phyloP scores from a whole-genome alignment of 2,113 vertebrate genomes.

The Rhabdornis inornatus region DNA sequence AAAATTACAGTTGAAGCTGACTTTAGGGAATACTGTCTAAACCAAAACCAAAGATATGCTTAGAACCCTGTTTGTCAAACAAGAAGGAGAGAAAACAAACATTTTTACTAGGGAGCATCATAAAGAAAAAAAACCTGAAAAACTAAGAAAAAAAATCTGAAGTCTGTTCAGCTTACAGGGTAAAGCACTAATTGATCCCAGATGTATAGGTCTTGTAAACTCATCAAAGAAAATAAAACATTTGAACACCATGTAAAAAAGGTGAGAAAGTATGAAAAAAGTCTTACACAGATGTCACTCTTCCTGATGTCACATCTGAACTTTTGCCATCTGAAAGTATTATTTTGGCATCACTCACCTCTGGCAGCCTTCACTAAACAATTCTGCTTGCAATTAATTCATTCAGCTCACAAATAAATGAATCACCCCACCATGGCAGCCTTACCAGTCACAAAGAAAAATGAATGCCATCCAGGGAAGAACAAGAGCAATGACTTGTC shows the following conservation, averaged over 20 bases:
- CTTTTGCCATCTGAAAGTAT: neutral
- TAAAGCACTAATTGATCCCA: neutral
- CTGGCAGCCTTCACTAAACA: neutral
- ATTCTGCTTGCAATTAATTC: neutral
- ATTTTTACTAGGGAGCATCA: neutral
- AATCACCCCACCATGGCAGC: neutral
- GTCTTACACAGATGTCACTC: neutral
- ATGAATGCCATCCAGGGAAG: rapidly evolving
- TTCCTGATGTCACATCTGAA: neutral
- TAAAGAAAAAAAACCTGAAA: neutral
- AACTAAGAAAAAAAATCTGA: neutral
- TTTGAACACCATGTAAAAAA: neutral
- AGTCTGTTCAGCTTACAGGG: neutral
- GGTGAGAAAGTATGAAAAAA: neutral
- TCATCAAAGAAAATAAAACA: neutral
- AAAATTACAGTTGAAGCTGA: neutral
- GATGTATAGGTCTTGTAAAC: neutral
- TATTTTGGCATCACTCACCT: neutral
- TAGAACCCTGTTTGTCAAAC: neutral
- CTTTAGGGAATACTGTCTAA: neutral
- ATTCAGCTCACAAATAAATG: neutral
- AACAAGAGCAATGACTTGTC: neutral
- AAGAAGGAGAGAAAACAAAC: neutral
- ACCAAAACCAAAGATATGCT: neutral
- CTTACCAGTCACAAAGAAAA: neutral